These are phyloP conservation scores for Pseudomyrmex concolor DNA, from an alignment of 1,140 invertebrate genomes.

Conservation along the genomic window DNA sequence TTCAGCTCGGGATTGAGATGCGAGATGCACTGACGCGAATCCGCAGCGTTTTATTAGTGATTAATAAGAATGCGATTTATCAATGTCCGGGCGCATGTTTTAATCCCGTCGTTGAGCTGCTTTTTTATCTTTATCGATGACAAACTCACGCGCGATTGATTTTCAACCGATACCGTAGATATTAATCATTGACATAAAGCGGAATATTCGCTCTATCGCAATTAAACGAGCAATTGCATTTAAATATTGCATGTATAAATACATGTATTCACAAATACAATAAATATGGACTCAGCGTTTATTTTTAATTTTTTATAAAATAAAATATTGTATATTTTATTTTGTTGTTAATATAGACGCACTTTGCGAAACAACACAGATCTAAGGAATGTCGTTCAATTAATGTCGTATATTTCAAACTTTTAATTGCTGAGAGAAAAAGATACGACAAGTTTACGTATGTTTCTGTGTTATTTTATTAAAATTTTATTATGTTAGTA, in stretches of 20 bases:
- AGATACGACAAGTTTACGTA: no score
- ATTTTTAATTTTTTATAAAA: slow-evolving; percentile 42
- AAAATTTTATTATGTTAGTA: no score
- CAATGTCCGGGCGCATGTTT: slow-evolving; percentile 35
- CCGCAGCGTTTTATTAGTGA: slow-evolving; percentile 32
- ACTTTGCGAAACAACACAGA: no score
- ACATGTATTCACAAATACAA: slow-evolving; percentile 23
- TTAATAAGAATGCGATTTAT: slow-evolving; percentile 43
- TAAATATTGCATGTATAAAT: slow-evolving; percentile 36
- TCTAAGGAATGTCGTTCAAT: no score
- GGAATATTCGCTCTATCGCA: no score
- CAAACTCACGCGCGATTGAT: slow-evolving; percentile 53
- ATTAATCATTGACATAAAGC: no score
- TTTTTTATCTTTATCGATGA: slow-evolving; percentile 30
- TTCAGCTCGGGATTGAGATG: background rate
- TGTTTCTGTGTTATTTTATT: no score
- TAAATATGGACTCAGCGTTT: slow-evolving; percentile 17
- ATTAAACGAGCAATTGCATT: no score
- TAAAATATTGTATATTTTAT: background rate
- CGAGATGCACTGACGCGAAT: slow-evolving; percentile 10
- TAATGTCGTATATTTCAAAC: no score
- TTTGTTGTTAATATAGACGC: background rate
- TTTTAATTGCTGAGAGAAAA: no score
- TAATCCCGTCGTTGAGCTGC: slow-evolving; percentile 28
- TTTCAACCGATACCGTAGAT: slow-evolving; percentile 22